These are phyloP conservation scores for Meta bourneti DNA, from an alignment of 2,888 invertebrate species.

Conservation along the genomic window DNA sequence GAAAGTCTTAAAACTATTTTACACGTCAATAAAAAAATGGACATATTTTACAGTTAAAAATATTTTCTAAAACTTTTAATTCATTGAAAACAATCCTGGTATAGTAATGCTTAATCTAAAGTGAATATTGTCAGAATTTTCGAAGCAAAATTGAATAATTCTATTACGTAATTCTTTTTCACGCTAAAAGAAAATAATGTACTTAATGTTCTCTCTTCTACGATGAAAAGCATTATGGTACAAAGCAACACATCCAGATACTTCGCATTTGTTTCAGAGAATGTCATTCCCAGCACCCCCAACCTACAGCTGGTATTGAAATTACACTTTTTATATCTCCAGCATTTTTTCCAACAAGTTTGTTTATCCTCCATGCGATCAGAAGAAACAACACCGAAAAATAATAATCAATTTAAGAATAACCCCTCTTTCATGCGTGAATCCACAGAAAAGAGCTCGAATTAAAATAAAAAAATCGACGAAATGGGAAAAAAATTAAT, in stretches of 20 bases:
- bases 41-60: no score
- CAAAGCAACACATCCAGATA: background rate
- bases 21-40: no score
- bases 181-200: no score
- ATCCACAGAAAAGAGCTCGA: conserved; percentile 13
- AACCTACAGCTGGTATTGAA: background rate
- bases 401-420: conserved; percentile 39
- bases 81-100: no score
- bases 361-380: background rate
- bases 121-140: no score
- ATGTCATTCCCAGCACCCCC: background rate
- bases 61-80: no score
- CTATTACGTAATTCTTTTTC: no score
- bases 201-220: background rate
- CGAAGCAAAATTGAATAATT: no score
- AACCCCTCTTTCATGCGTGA: conserved; percentile 8
- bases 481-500: conserved; percentile 62
- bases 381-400: background rate
- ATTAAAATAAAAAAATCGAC: background rate
- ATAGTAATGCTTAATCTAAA: no score
- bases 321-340: background rate
- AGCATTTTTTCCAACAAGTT: background rate
- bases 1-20: no score
- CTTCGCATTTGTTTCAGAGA: background rate
- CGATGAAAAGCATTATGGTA: background rate